Evolutionary conservation across 2,113 vertebrate species (phyloP).

Genomic region (Climacteris rufus): DNA sequence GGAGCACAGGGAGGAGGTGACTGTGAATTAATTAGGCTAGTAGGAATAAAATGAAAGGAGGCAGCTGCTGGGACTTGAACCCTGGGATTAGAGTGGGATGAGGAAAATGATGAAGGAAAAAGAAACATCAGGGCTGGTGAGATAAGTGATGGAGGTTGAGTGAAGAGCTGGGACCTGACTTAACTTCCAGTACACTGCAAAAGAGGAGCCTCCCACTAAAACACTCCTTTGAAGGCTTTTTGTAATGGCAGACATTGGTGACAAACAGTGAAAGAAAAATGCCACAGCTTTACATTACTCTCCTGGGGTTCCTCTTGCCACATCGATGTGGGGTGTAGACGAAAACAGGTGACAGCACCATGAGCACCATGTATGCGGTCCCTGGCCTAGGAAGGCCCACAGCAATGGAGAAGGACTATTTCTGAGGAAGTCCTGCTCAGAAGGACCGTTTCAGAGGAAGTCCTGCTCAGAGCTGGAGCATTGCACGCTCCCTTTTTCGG

Average conservation of each 20-base stretch:
- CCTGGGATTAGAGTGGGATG: not conserved
- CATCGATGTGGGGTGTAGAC: not conserved
- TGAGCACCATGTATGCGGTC: too few relatives aligned
- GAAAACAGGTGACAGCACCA: not conserved
- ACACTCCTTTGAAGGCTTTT: not conserved
- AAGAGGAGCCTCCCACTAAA: not conserved
- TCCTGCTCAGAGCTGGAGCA: not conserved
- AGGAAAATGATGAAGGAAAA: not conserved
- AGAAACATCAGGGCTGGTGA: not conserved
- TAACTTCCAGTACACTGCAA: not conserved
- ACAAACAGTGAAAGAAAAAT: not conserved
- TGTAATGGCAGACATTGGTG: not conserved
- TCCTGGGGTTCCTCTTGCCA: not conserved
- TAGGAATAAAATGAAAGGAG: not conserved
- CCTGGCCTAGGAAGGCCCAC: not conserved
- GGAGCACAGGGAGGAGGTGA: not conserved
- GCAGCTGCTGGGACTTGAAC: not conserved
- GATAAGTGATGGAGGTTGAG: not conserved
- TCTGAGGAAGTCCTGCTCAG: not conserved
- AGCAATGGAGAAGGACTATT: not conserved
- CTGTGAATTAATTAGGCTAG: not conserved
- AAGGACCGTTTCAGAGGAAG: not conserved
- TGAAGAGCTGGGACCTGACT: not conserved
- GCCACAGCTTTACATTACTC: not conserved
- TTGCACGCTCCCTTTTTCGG: not conserved